Percentiles rank a stretch among this genome's conserved stretches.
phyloP scores from a whole-genome alignment of 2,888 invertebrate genomes.

The Agapostemon virescens region DNA sequence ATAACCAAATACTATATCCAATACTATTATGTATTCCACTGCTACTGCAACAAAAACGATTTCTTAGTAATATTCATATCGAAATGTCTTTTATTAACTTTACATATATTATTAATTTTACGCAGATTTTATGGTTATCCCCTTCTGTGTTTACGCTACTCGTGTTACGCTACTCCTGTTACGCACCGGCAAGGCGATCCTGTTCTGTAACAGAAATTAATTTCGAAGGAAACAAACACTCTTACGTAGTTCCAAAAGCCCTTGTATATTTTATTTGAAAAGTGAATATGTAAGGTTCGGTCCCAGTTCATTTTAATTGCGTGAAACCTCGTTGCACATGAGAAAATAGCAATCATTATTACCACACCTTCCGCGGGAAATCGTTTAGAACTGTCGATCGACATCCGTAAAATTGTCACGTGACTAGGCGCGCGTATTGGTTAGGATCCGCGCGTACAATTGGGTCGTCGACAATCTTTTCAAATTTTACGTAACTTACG shows the following conservation, averaged over 20 bases:
- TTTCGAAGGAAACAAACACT: background rate
- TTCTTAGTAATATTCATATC: no score
- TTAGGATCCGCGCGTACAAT: background rate
- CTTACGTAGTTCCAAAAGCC: background rate
- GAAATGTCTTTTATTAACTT: no score
- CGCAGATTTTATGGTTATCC: background rate
- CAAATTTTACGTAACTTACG: background rate
- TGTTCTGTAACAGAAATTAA: background rate
- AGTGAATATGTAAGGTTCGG: conserved; percentile 40
- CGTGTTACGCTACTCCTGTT: background rate
- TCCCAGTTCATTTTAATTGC: conserved; percentile 43
- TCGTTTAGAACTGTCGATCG: background rate
- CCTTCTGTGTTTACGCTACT: background rate
- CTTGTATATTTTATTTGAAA: conserved; percentile 16
- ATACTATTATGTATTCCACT: no score
- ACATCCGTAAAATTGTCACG: conserved; percentile 4
- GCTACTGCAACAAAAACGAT: no score
- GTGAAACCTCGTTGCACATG: conserved; percentile 46
- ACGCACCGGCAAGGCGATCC: background rate
- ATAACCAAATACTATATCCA: no score
- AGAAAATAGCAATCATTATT: conserved; percentile 52
- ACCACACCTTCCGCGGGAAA: conserved; percentile 46
- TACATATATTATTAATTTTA: no score
- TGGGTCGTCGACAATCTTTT: background rate
- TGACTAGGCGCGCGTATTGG: background rate